Evolutionary conservation across 2,113 vertebrate species (phyloP), one percentile per base, ranked within the genome.

Genomic region (Meleagris gallopavo): DNA sequence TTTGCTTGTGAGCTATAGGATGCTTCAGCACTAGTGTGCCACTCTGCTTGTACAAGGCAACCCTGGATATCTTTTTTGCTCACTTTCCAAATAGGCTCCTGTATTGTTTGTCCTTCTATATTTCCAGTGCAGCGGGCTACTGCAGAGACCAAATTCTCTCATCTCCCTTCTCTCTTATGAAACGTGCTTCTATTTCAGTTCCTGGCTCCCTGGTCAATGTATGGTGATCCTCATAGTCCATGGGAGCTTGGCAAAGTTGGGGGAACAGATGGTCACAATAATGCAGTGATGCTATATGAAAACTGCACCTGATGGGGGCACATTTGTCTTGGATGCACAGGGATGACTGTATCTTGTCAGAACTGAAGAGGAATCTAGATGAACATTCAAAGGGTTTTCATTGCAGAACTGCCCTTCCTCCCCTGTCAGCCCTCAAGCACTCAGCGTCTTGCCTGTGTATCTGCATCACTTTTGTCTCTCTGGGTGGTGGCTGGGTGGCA

Each of bases 231-330:
- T 94, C 40, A 40, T 57, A 74, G 45, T 88, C 93, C 61, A 8
- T 10, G 2, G 92, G 79, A 93, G 69, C 19, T 70, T 95, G 93
- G 90, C 93, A 94, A 81, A 64, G 43, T 43, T 46, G 1, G 19
- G 71, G 46, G 30, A 95, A 76, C 94, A 95, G 94, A 93, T 95
- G 96, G 93, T 70, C 86, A 72, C 90, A 90, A 9, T 6, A 93
- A 64, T 38, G 29, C 76, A 84, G 12, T 45, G 70, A 86, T 66
- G 54, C 72, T 94, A 41, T 34, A 69, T 34, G 70, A 58, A 84
- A 93, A 72, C 73, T 81, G 30, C 57, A 67, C 90, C 83, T 86
- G 61, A 72, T 13, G 11, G 29, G 38, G 54, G 6, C 40, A 78
- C 30, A 4, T 66, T 94, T 89, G 11, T 75, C 73, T 91, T 10